Evolutionary conservation across 2,797 vertebrate genomes (phyloP).

Genomic region (Sternotherus odoratus): DNA sequence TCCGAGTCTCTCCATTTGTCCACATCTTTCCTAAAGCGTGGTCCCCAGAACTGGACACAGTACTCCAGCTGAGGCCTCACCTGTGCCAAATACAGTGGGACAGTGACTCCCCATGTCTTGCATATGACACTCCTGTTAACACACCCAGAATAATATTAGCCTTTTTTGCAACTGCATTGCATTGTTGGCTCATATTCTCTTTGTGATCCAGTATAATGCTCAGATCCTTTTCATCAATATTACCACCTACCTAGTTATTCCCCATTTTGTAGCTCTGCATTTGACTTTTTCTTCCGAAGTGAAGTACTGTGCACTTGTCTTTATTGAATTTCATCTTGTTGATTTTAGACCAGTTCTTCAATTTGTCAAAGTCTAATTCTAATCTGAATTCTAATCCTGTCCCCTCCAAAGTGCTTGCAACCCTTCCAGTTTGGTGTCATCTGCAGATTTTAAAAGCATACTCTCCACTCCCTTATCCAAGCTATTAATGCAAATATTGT

Average conservation of each 20-base stretch:
- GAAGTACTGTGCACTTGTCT: neutral
- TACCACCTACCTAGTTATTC: neutral
- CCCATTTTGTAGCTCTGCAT: neutral
- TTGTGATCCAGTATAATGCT: neutral
- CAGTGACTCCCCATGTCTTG: neutral
- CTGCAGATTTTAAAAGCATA: neutral
- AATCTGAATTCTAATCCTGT: neutral
- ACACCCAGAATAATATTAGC: neutral
- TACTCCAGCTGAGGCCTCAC: neutral
- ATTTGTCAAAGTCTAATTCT: neutral
- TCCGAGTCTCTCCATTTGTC: neutral
- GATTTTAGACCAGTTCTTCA: neutral
- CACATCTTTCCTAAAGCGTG: neutral
- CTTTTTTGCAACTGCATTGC: neutral
- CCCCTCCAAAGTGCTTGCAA: neutral
- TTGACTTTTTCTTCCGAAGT: neutral
- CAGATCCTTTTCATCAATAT: neutral
- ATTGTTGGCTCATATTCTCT: neutral
- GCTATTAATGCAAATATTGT: neutral
- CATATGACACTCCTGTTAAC: neutral
- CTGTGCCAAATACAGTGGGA: neutral
- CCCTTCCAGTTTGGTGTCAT: neutral
- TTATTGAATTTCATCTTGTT: neutral
- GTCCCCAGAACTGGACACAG: neutral
- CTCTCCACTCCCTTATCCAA: neutral